Percentiles rank a stretch among this genome's conserved stretches.
Evolutionary conservation across 2,113 vertebrate genomes (phyloP).

Genomic region (Aix galericulata): DNA sequence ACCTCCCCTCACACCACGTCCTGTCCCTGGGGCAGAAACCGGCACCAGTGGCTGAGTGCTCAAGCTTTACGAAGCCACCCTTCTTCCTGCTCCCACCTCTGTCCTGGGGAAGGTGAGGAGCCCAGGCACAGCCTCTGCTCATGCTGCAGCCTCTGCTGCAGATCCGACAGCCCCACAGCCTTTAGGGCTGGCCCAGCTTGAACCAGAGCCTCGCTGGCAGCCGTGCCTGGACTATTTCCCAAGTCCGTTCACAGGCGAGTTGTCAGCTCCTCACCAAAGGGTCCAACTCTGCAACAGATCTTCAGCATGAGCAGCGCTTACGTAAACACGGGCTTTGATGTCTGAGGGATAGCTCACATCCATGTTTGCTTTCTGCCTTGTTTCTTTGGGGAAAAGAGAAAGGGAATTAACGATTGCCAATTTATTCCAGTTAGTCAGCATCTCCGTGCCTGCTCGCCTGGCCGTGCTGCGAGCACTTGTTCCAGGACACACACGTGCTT

Average conservation of each 20-base stretch:
- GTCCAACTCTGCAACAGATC: not conserved
- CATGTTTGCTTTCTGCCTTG: not conserved
- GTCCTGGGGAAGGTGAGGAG: rapidly evolving
- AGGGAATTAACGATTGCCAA: not conserved
- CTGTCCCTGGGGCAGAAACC: too few species aligned
- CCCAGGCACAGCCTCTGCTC: not conserved
- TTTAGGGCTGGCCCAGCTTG: rapidly evolving
- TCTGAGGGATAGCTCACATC: not conserved
- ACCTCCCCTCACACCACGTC: too few species aligned
- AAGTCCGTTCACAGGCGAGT: rapidly evolving
- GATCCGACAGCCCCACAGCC: not conserved
- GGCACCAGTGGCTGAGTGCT: too few species aligned
- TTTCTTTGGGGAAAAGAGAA: not conserved
- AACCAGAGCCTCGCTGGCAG: not conserved
- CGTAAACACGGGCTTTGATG: not conserved
- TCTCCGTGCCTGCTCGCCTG: not conserved
- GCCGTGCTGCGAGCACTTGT: not conserved
- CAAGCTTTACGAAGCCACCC: too few species aligned
- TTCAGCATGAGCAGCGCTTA: not conserved
- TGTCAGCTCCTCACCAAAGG: not conserved
- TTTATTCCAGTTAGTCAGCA: not conserved
- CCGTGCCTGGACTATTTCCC: not conserved
- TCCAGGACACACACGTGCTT: constrained; percentile 3
- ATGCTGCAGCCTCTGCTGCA: not conserved
- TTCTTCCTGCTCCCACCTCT: not conserved